Evolutionary conservation across 1,140 invertebrate species (phyloP), one percentile per base, ranked within the genome.

Genomic region (Drosophila setifemur): DNA sequence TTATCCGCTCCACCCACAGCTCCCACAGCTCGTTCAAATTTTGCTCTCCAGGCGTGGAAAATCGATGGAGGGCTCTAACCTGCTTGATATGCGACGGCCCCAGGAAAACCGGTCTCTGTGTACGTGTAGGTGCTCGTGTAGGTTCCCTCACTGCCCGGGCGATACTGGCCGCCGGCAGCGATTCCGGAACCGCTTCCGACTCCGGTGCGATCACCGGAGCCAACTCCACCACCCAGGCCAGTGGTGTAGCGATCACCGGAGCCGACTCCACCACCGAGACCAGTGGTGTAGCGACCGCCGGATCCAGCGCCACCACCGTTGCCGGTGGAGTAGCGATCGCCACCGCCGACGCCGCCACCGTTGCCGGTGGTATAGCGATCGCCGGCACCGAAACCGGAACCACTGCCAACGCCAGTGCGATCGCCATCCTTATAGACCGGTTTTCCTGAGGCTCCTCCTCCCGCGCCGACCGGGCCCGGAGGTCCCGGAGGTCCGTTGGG

Each of bases 21-120:
- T 69, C 9, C 16, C 42, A 18, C 60, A 70, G 69, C 63, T 69
- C 63, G 78, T 73, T 82, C 78, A 82, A 78, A 83, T 76, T 82
- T 77, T 52, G 72, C 48, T 70, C 78, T 70, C 61, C 58, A 44
- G 8, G 40, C 16, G 44, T 54, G 49, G 29, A 53, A 57, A 67
- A 64, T 78, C 71, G 68, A 48, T 58, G 55, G 48, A 72, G 49
- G 50, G 76, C 88, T n/a, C n/a, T 89, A 89, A 90, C 88, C 88
- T 90, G 69, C 29, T 64, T 58, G 53, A 57, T 89, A 89, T 75
- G 60, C 57, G 66, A 73, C 19, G 54, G 74, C 85, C 85, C 74
- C 88, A 90, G 88, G 88, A 90, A 88, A 90, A 89, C 88, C 88
- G 78, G 74, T 86, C 79, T 64, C 49, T 21, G 68, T 61, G 14